A percentile compares a stretch with the other conserved stretches of the same genome.
Conservation (phyloP, 2,797 vertebrate genomes). For the Chrysocyon brachyurus region DNA sequence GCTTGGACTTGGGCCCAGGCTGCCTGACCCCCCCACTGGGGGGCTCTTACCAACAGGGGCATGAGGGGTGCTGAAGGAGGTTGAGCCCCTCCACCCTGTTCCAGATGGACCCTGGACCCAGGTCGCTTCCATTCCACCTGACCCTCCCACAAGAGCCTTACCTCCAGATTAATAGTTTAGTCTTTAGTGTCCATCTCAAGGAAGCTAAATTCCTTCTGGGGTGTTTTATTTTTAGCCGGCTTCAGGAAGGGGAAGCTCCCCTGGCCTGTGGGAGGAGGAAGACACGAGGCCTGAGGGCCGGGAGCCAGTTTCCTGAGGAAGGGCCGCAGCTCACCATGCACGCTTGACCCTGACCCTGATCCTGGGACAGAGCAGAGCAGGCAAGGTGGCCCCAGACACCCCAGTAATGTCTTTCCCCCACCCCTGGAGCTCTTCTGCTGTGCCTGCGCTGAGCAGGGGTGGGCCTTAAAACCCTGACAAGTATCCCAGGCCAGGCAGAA, state of each 20-base stretch:
- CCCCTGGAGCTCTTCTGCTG: neutral
- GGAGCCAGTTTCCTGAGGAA: slow-evolving; percentile 76
- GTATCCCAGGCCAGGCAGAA: neutral
- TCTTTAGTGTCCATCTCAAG: slow-evolving; percentile 44
- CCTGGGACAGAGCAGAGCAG: too few species aligned
- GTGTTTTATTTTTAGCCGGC: slow-evolving; percentile 80
- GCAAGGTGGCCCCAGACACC: neutral
- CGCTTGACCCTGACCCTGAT: neutral
- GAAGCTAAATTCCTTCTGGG: slow-evolving; percentile 69
- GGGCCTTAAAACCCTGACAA: neutral
- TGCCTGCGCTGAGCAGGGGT: neutral
- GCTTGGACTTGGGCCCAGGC: neutral
- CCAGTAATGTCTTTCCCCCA: neutral
- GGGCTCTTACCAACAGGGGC: too few species aligned
- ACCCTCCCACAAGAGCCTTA: neutral
- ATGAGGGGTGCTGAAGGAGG: neutral
- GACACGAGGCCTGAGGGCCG: neutral
- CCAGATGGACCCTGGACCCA: neutral
- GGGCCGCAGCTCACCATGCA: neutral
- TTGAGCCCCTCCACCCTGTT: neutral
- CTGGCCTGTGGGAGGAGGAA: neutral
- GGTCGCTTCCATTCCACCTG: neutral
- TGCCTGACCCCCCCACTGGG: neutral
- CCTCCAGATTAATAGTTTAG: slow-evolving; percentile 31
- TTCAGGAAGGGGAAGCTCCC: slow-evolving; percentile 75